These are phyloP conservation scores for Diachasmimorpha longicaudata DNA, from an alignment of 1,140 invertebrate species.

Conservation along the genomic window DNA sequence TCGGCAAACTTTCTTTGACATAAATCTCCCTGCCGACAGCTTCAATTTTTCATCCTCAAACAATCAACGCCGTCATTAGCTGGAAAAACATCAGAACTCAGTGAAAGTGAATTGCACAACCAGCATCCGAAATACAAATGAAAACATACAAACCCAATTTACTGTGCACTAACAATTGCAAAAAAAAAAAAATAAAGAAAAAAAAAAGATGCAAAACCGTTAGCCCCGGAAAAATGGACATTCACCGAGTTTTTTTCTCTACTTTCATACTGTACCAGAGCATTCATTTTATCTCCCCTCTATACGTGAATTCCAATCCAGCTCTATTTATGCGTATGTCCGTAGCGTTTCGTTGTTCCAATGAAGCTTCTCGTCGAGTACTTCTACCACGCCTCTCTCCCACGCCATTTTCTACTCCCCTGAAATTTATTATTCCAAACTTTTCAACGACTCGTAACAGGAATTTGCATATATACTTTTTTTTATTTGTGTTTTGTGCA, in stretches of 20 bases:
- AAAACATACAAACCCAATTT: background rate
- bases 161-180: background rate
- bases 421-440: constrained; percentile 47
- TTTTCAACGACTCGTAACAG: constrained; percentile 32
- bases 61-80: background rate
- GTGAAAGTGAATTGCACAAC: background rate
- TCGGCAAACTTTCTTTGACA: background rate
- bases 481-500: constrained; percentile 20
- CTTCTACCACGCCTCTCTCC: constrained; percentile 17
- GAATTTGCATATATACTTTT: constrained; percentile 30
- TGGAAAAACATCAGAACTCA: background rate
- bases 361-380: constrained; percentile 6
- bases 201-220: background rate
- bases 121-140: background rate
- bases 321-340: constrained; percentile 24
- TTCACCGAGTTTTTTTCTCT: background rate
- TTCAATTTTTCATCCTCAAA: background rate
- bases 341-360: constrained; percentile 17
- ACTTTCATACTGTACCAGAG: background rate
- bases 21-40: background rate
- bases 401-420: constrained; percentile 10
- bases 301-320: constrained; percentile 19
- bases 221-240: no score
- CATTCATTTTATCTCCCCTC: background rate
- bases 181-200: background rate